Evolutionary conservation across 2,888 invertebrate genomes (phyloP).

Genomic region (Drosophila limbata): DNA sequence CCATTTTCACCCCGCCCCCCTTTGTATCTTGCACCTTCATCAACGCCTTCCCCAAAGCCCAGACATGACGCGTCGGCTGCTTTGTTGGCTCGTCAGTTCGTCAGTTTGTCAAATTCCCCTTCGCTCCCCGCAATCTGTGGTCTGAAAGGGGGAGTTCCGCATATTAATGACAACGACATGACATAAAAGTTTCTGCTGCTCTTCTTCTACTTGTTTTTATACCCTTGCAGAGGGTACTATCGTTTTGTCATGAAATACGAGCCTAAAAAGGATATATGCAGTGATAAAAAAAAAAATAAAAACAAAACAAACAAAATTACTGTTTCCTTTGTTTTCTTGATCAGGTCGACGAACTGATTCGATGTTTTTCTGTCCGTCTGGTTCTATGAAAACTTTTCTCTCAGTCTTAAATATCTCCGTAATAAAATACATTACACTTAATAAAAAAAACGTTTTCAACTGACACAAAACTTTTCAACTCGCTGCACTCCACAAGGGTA

Average conservation of each 20-base stretch:
- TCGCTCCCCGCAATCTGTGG: conserved; percentile 14
- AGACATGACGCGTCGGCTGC: conserved; percentile 31
- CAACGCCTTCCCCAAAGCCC: neutral
- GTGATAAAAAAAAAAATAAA: too few relatives aligned
- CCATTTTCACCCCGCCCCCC: neutral
- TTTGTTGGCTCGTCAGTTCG: conserved; percentile 9
- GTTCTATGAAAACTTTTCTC: too few relatives aligned
- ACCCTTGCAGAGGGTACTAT: neutral
- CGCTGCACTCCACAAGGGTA: neutral
- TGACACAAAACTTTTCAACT: too few relatives aligned
- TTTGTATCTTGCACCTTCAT: neutral
- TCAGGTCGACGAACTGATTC: too few relatives aligned
- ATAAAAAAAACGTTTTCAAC: too few relatives aligned
- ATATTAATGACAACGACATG: conserved; percentile 56
- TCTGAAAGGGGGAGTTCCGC: conserved; percentile 19
- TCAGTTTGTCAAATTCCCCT: conserved; percentile 2
- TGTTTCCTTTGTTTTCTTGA: too few relatives aligned
- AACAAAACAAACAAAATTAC: too few relatives aligned
- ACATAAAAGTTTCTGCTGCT: conserved; percentile 50
- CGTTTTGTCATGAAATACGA: neutral
- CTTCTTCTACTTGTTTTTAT: conserved; percentile 13
- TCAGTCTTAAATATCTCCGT: too few relatives aligned
- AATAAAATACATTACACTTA: too few relatives aligned
- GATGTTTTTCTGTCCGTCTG: too few relatives aligned
- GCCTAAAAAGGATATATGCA: too few relatives aligned